These are phyloP conservation scores for Drosophila kikkawai DNA, from an alignment of 1,140 invertebrate genomes.

Conservation along the genomic window DNA sequence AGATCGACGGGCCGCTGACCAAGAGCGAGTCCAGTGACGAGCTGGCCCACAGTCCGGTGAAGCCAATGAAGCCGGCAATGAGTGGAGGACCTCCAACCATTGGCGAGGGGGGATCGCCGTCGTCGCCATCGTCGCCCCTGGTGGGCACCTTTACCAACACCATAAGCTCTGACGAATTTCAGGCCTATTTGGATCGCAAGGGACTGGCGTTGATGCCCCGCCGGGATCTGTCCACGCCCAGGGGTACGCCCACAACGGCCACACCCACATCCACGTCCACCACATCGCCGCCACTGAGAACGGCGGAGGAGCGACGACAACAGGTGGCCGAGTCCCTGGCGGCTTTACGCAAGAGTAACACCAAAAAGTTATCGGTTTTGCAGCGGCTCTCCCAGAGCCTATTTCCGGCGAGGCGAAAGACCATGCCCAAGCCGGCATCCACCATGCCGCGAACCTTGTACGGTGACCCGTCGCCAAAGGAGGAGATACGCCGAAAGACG, in stretches of 20 bases:
- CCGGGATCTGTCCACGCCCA: constrained; percentile 28
- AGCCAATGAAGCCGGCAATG: constrained; percentile 10
- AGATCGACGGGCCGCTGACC: constrained; percentile 77
- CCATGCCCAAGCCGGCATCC: constrained; percentile 48
- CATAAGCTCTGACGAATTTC: constrained; percentile 81
- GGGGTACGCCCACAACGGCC: not conserved
- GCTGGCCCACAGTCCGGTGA: constrained; percentile 19
- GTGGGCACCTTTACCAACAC: constrained; percentile 78
- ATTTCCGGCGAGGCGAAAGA: constrained; percentile 72
- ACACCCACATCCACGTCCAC: constrained; percentile 12
- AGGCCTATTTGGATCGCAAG: constrained; percentile 78
- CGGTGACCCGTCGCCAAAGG: not conserved
- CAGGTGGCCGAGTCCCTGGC: constrained; percentile 57
- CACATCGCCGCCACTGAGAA: constrained; percentile 3
- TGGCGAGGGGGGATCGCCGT: not conserved
- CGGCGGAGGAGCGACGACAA: constrained; percentile 48
- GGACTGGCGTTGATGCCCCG: constrained; percentile 71
- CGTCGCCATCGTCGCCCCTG: not conserved
- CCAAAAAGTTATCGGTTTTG: constrained; percentile 76
- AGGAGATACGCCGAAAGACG: constrained; percentile 13
- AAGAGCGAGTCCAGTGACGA: constrained; percentile 82
- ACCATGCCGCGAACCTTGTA: constrained; percentile 45
- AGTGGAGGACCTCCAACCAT: not conserved
- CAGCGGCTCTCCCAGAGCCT: constrained; percentile 75
- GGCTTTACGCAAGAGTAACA: constrained; percentile 53